Evolutionary conservation across 1,140 invertebrate genomes (phyloP), one percentile per base, ranked within the genome.

Genomic region (Dreissena rostriformis): DNA sequence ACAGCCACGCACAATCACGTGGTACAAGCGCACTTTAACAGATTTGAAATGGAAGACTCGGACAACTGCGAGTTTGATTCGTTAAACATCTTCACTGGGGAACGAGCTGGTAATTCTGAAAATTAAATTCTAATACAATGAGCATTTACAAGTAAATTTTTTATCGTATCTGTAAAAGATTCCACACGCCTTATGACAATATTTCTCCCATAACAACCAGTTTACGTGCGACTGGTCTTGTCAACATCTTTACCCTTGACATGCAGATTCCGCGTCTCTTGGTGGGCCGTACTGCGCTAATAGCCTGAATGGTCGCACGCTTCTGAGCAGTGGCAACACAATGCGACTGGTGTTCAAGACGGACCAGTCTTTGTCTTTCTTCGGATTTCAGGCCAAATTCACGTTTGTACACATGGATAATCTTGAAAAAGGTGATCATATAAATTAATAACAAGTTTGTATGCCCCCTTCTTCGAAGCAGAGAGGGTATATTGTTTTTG

Each of bases 281-380:
- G 79, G 79, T 12, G 79, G 79, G n/a, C 79, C 79, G 8, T 81
- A 81, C 26, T 81, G 79, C 52, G 79, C 68, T 12, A 29, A 39
- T 24, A 73, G 55, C 65, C n/a, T 81, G n/a, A 26, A 72, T 24
- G 70, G 68, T 8, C 26, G 79, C 63, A 81, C 70, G 7, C 51
- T 81, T 39, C n/a, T 73, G 14, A 65, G 67, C 22, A 26, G n/a
- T 29, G 79, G 79, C 0, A 81, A 81, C 70, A 61, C 79, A 19
- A 53, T 81, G 53, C 52, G 70, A 11, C 53, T 81, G 12, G 79
- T 72, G 49, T 81, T 73, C 70, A 81, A 73, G 53, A 81, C 79
- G 24, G 79, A 81, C 24, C 67, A 61, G 12, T 81, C 79, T 52
- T 73, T 81, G 19, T 52, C 79, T 14, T 57, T 81, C 11, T 15